phyloP scores from a whole-genome alignment of 2,888 invertebrate species.

The Drosophila antonietae region DNA sequence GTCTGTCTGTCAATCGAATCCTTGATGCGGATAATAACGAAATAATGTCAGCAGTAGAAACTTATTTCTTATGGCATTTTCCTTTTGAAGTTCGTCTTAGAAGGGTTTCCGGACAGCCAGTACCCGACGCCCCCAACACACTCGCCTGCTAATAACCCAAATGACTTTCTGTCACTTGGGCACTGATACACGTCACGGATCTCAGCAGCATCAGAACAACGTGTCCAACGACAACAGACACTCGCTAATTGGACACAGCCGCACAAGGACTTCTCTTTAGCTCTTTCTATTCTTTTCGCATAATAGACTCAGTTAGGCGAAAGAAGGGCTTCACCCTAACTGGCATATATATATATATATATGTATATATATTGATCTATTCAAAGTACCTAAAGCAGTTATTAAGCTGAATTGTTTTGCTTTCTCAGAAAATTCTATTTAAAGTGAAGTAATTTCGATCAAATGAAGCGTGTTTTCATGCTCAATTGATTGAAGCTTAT shows the following conservation, averaged over 20 bases:
- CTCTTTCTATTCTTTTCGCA: conserved; percentile 1
- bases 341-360: background rate
- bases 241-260: conserved; percentile 52
- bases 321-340: background rate
- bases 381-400: background rate
- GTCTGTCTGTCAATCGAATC: conserved; percentile 70
- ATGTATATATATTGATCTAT: background rate
- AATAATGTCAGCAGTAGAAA: conserved; percentile 73
- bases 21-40: conserved; percentile 81
- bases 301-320: conserved; percentile 12
- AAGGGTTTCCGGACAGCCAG: conserved; percentile 51
- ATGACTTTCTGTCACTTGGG: conserved; percentile 75
- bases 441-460: too few relatives aligned
- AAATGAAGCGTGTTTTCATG: background rate
- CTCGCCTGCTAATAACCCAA: conserved; percentile 71
- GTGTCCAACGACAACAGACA: conserved; percentile 24
- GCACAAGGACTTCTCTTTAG: conserved; percentile 19
- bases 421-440: background rate
- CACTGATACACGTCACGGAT: conserved; percentile 40
- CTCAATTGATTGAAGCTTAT: background rate
- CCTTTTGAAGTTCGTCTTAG: conserved; percentile 60
- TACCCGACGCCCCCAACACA: conserved; percentile 8
- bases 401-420: background rate
- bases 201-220: conserved; percentile 16
- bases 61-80: conserved; percentile 55